phyloP scores from a whole-genome alignment of 2,888 invertebrate species.

The Sympetrum striolatum region DNA sequence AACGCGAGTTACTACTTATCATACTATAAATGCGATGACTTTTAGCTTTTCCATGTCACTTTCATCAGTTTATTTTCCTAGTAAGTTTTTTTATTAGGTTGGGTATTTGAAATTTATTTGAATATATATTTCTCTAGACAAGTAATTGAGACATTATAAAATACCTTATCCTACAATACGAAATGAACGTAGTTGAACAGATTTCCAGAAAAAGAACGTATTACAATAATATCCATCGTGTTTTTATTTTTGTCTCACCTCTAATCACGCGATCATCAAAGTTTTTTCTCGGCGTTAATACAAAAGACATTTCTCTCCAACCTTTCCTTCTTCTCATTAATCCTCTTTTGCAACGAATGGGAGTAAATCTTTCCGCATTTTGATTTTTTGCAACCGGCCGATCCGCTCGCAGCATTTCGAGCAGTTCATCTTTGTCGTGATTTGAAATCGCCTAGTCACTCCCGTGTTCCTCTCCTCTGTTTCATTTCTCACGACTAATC shows the following conservation, averaged over 20 bases:
- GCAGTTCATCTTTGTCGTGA: slow-evolving; percentile 28
- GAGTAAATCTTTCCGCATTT: slow-evolving; percentile 35
- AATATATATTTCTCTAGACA: no score
- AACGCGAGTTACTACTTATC: no score
- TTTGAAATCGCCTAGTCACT: slow-evolving; percentile 36
- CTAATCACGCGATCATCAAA: slow-evolving; percentile 5
- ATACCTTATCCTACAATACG: no score
- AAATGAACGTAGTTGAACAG: no score
- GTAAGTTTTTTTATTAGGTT: no score
- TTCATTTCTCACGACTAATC: neutral
- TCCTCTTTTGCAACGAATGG: slow-evolving; percentile 38
- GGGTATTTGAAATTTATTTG: no score
- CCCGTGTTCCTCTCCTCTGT: slow-evolving; percentile 11
- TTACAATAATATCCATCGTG: neutral
- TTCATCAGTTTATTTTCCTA: no score
- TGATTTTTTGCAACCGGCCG: slow-evolving; percentile 17
- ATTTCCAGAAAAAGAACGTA: no score
- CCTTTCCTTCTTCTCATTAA: slow-evolving; percentile 9
- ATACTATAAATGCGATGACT: no score
- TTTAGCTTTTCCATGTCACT: no score
- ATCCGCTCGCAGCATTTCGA: slow-evolving; percentile 19
- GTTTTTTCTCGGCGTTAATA: slow-evolving; percentile 10
- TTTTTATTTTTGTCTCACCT: neutral
- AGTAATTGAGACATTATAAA: no score
- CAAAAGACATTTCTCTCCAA: neutral